Evolutionary conservation across 2,113 vertebrate species (phyloP).

Genomic region (Neotoma lepida): DNA sequence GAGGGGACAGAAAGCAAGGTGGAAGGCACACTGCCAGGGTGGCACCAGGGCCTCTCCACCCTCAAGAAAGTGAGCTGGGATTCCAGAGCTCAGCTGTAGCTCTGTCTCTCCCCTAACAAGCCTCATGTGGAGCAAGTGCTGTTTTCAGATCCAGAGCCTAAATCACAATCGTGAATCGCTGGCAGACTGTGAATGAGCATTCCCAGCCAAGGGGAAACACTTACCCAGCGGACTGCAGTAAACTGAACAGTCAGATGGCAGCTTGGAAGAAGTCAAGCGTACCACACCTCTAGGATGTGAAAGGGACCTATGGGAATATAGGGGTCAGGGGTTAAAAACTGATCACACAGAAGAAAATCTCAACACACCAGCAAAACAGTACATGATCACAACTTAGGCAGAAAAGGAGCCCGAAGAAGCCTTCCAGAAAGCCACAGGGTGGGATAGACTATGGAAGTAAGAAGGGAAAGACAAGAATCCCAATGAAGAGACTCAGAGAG

Average conservation of each 20-base stretch:
- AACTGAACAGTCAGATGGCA: not conserved
- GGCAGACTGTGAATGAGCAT: not conserved
- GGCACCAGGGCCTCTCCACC: too few relatives aligned
- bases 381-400: not conserved
- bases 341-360: not conserved
- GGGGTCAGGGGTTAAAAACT: not conserved
- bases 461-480: not conserved
- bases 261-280: not conserved
- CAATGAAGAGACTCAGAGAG: not conserved
- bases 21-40: not conserved
- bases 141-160: not conserved
- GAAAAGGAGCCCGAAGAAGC: not conserved
- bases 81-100: not conserved
- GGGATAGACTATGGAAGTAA: not conserved
- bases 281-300: not conserved
- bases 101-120: not conserved
- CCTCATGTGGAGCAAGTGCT: not conserved
- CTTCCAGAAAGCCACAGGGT: not conserved
- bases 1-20: not conserved
- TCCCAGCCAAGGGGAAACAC: not conserved
- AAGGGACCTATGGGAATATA: not conserved
- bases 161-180: not conserved
- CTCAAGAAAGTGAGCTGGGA: not conserved
- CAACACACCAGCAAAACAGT: not conserved
- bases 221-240: not conserved